Base-by-base conservation (phyloP, 2,797 vertebrate species). In the Acridotheres tristis region DNA sequence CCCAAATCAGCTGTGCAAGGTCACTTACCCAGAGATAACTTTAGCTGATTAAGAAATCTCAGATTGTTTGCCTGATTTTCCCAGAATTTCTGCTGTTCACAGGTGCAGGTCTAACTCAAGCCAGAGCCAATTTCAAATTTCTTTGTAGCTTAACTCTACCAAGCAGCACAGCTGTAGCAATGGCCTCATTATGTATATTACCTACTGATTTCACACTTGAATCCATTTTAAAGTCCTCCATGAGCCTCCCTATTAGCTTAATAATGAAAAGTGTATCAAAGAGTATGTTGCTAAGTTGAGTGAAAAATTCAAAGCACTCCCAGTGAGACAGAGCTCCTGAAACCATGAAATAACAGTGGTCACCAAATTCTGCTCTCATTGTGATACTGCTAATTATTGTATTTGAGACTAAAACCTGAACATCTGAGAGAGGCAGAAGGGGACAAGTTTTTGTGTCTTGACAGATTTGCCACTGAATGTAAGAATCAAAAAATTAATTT, bases 161-260 rank as follows among this genome's bases (percentile, higher is more conserved):
- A 51, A 85, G 65, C 9, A 90, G 85, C 85, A 92, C 74, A 95
- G 94, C 88, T 88, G 78, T 79, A 93, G 73, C 87, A 61, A 55
- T 67, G 75, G 75, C 75, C 85, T 97, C 93, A 85, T 97, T 97
- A 96, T 82, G 86, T 88, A 61, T 55, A 86, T 93, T 90, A 89
- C 91, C 93, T 91, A 96, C 82, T 63, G 80, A 79, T 84, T 96
- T 96, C 91, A 96, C 89, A 91, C 80, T 91, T 95, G 59, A 96
- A 95, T 88, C 93, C 78, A 90, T 94, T 91, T 95, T 90, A 30
- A 94, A 96, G 72, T 94, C 69, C 59, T 95, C 85, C 78, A 77
- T 58, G 80, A 38, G 12, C 80, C 89, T 94, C 34, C 74, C 73
- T 93, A 91, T 97, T 95, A 96, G 82, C 88, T 80, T 95, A 91